Base-by-base conservation (phyloP, 2,888 invertebrate species). In the Phengaris alcon region DNA sequence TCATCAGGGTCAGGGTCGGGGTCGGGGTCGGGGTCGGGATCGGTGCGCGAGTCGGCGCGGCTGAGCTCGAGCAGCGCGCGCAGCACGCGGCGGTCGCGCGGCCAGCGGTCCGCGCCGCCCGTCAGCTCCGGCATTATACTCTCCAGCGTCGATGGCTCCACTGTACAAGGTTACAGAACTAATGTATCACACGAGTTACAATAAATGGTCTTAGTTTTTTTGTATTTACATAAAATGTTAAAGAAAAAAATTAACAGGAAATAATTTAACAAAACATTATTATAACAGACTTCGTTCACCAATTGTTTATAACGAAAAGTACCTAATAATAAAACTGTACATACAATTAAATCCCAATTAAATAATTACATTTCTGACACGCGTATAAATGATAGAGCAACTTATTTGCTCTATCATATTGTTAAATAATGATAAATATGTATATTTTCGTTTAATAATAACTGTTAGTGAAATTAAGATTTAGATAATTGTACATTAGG, bases 31-130 rank as follows among this genome's bases (percentile, higher is more conserved):
- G 78, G 81, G n/a, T 84, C 86, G 0, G 84, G 80, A 8, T 81
- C 82, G 7, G 80, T 78, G 73, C 84, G 84, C 3, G 82, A 81
- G 35, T 94, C 82, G 88, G 95, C 74, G 94, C 97, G 76, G 74
- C 97, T 97, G 8, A 97, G 95, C 81, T 97, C 97, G 73, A 97
- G 91, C 51, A 97, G 90, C 52, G 97, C 90, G 80, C 95, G 95
- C 74, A 97, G 86, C 52, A 96, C 95, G 79, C 96, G 95, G 3
- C 95, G 94, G 86, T 97, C 97, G 0, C 95, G 94, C 3, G 96
- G 95, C 86, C 96, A 89, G 72, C 94, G 94, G 22, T 94, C 94
- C 55, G 94, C 91, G 13, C 94, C 94, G 75, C 89, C 87, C 57
- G 94, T 85, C 8, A 92, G 80, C 72, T 89, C 88, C 0, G 90